phyloP scores from a whole-genome alignment of 30 jellyfish, hydroid and myxozoan genomes.

The Hydractinia symbiolongicarpus region DNA sequence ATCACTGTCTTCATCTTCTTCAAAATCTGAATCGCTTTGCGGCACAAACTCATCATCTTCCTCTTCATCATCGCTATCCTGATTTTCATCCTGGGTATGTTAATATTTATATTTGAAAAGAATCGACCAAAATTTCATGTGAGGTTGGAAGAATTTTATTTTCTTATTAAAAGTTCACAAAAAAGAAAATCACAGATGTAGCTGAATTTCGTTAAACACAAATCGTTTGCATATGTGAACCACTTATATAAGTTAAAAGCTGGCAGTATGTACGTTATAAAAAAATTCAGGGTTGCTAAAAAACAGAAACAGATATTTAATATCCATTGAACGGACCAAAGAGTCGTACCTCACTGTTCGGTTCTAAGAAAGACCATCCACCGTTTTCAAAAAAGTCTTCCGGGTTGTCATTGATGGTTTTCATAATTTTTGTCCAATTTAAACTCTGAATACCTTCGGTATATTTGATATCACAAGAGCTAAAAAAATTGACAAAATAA shows the following conservation, averaged over 20 bases:
- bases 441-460: constrained; percentile 99
- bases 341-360: constrained; percentile 81
- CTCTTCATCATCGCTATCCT: constrained; percentile 66
- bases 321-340: neutral
- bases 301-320: neutral
- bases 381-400: constrained; percentile 98
- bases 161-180: no score
- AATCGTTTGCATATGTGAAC: no score
- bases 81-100: constrained; percentile 27
- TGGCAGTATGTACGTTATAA: neutral
- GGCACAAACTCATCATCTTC: constrained; percentile 95
- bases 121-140: no score
- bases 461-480: constrained; percentile 97
- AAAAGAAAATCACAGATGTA: no score
- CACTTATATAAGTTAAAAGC: neutral
- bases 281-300: neutral
- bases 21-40: constrained; percentile 58
- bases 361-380: constrained; percentile 99
- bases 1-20: constrained; percentile 84
- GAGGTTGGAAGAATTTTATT: no score
- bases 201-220: no score
- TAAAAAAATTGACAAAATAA: neutral
- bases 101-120: neutral
- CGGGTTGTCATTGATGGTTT: constrained; percentile 95
- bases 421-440: constrained; percentile 98